Percentiles rank a stretch among this genome's conserved stretches.
Conservation (phyloP, 2,888 invertebrate genomes). For the Cephus sareptanus region DNA sequence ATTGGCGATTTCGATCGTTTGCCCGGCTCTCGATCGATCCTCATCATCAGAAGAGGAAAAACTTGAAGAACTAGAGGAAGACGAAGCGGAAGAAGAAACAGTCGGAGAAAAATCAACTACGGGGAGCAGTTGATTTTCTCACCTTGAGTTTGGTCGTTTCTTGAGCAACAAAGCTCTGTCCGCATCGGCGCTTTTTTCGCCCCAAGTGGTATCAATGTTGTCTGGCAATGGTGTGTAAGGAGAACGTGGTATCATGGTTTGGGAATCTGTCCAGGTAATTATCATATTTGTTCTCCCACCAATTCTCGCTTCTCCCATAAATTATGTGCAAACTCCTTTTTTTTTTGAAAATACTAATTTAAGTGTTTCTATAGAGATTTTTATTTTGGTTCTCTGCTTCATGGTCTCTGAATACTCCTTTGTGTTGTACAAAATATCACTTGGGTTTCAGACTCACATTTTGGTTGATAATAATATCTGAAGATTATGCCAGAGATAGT, state of each 20-base stretch:
- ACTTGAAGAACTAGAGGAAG: not conserved
- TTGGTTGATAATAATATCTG: not conserved
- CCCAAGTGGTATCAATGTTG: conserved; percentile 70
- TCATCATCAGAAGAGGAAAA: not conserved
- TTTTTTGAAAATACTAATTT: not conserved
- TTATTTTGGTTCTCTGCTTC: not conserved
- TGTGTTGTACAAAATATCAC: not conserved
- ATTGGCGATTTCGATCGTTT: not conserved
- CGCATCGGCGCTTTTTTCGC: conserved; percentile 59
- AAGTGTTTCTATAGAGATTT: not conserved
- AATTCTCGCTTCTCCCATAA: not conserved
- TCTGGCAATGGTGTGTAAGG: conserved; percentile 96
- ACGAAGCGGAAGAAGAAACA: not conserved
- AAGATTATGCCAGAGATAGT: not conserved
- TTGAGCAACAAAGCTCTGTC: conserved; percentile 48
- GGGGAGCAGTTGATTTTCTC: not conserved
- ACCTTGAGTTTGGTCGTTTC: not conserved
- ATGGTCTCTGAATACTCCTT: not conserved
- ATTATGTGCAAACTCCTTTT: not conserved
- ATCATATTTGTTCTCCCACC: not conserved
- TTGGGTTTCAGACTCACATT: not conserved
- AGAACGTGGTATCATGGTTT: conserved; percentile 98
- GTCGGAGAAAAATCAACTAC: not conserved
- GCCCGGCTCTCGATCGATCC: not conserved
- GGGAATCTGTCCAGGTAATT: conserved; percentile 74